Evolutionary conservation across 2,797 vertebrate species (phyloP), one percentile per base, ranked within the genome.

Genomic region (Gila robusta): DNA sequence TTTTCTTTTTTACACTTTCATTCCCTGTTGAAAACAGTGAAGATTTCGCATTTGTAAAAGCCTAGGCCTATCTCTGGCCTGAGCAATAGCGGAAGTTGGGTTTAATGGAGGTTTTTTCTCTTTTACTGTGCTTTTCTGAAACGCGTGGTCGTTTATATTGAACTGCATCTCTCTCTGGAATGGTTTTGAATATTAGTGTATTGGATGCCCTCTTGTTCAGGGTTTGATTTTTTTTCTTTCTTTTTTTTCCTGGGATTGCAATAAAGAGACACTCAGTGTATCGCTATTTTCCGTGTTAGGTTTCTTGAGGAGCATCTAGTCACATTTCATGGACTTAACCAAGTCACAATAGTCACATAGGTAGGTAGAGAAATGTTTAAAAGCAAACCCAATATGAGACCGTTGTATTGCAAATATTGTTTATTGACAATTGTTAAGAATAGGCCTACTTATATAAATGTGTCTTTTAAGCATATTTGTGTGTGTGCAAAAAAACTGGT

Each of bases 121-220:
- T 41, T 88, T 86, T 85, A 89, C 76, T 89, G 86, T 82, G 87
- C 44, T 83, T 70, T 79, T 74, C 37, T 79, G 28, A 76, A 71
- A 66, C 74, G 23, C 39, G 64, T 74, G 74, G 85, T 88, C 88
- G 87, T 80, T 90, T 91, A 89, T 84, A 91, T 91, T 87, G 88
- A 85, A 89, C 86, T 90, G 86, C 87, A 82, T 89, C 87, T 90
- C 87, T 90, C 89, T 84, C 90, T 92, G 86, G 52, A 92, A 93
- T 91, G 87, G 92, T 89, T 90, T 92, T 93, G 90, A 93, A 93
- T 95, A 94, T 94, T 94, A 49, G 32, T 77, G 67, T 93, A 91
- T 79, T 91, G 72, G 16, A 77, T 77, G 23, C 81, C 28, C 35
- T 72, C 44, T 84, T 39, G 23, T 77, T 77, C 44, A 23, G 82